Base-by-base conservation (phyloP, 2,888 invertebrate genomes). In the Notocelia uddmanniana region DNA sequence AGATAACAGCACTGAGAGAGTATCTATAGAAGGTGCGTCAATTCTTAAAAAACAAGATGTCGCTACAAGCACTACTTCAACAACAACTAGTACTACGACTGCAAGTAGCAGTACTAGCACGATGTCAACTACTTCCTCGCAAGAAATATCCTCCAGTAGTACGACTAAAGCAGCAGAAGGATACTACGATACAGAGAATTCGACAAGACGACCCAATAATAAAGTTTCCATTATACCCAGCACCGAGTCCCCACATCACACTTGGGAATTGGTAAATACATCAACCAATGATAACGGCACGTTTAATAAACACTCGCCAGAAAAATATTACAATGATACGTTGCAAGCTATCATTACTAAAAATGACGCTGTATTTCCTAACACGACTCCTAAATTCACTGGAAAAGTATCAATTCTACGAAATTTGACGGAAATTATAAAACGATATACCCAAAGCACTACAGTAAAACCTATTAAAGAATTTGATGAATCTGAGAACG, bases 391-490 rank as follows among this genome's bases (percentile, higher is more conserved):
- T 13, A 89, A 84, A 76, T 93, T 93, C 81, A 79, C 86, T 5
- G 89, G 85, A 70, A 93, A 90, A 82, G 90, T 94, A 73, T 89
- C 91, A 73, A 84, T 92, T 77, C 88, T 95, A 75, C 94, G 94
- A 79, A 96, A 96, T 82, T 93, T 96, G 71, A 95, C 96, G 0
- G 91, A 95, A 45, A 95, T 96, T 58, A 95, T 96, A 74, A 95
- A 95, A 77, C 95, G 94, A 64, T 92, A 95, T 74, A 94, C 95
- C 3, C 94, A 95, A 59, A 78, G 10, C 68, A 76, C 76, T 23
- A 81, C 83, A 52, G 76, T 77, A 64, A 82, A 76, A 73, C 75
- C 78, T 21, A 75, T 76, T 58, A 80, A 78, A 66, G 77, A 78
- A 74, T 67, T 76, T 31, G 72, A 75, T 45, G 81, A 82, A 63